Evolutionary conservation across 2,888 invertebrate species (phyloP).

Genomic region (Drosophila siamana): DNA sequence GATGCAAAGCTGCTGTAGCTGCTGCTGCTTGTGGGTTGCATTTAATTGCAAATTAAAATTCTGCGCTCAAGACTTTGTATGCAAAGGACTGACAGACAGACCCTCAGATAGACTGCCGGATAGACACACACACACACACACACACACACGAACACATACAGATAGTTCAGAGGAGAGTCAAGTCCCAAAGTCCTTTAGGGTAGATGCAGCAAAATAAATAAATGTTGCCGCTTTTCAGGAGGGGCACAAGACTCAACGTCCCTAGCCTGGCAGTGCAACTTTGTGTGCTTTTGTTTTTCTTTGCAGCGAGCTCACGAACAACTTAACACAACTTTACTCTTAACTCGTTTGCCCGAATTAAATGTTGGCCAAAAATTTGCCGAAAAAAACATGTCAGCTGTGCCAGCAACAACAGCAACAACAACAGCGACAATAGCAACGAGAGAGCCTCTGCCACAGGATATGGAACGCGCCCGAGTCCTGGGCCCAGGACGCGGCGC

Average conservation of each 20-base stretch:
- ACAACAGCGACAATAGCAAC: neutral
- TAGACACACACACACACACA: constrained; percentile 9
- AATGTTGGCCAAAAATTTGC: constrained; percentile 75
- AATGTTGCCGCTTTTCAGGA: constrained; percentile 66
- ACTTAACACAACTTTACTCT: constrained; percentile 80
- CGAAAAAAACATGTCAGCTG: constrained; percentile 46
- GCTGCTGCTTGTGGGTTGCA: constrained; percentile 73
- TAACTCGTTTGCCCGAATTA: constrained; percentile 80
- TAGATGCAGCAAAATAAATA: constrained; percentile 72
- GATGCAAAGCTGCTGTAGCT: constrained; percentile 73
- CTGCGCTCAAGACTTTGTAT: constrained; percentile 80
- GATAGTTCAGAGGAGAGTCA: constrained; percentile 22
- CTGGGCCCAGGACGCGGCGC: constrained; percentile 47
- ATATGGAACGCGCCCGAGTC: constrained; percentile 38
- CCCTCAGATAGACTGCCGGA: constrained; percentile 23
- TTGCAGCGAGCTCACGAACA: constrained; percentile 60
- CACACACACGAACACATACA: constrained; percentile 11
- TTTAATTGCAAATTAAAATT: constrained; percentile 84
- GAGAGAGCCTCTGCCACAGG: constrained; percentile 55
- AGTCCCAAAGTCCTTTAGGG: constrained; percentile 58
- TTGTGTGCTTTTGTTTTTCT: constrained; percentile 67
- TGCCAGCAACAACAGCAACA: neutral
- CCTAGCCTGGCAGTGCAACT: constrained; percentile 7
- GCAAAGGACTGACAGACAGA: constrained; percentile 63
- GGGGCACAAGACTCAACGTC: constrained; percentile 34